Base-by-base conservation (phyloP, 2,888 invertebrate species). In the Vanessa cardui region DNA sequence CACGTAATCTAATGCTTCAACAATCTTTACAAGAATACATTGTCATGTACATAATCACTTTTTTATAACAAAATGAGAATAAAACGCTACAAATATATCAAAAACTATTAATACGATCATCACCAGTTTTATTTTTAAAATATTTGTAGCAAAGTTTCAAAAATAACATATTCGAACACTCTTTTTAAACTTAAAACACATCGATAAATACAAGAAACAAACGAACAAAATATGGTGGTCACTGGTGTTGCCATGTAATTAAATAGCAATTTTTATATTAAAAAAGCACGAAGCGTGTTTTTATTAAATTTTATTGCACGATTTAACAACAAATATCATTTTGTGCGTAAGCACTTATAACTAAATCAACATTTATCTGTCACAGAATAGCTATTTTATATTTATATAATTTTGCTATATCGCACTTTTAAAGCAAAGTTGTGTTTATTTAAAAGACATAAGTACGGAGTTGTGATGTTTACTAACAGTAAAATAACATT, bases 1-100 rank as follows among this genome's bases (percentile, higher is more conserved):
- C 86, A 86, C 59, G 61, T 68, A 85, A 86, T 80, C 69, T 78
- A 69, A 82, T 84, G 84, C 84, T 82, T 84, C 83, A 89, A 88
- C 86, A 88, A 83, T 78, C 80, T 83, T 79, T 78, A 83, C 72
- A 79, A 78, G 58, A 79, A 78, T 80, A 83, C 75, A 71, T 72
- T 87, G 86, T 88, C 83, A 84, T 87, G 83, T 83, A 68, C 66
- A 66, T 64, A 52, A 67, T 67, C 39, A 66, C 66, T 66, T 1
- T 58, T 69, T 62, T 61, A 52, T 54, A 69, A 63, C 16, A 66
- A 61, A 56, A 68, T 54, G 39, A 31, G 45, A 39, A 60, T 20
- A 45, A 56, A 39, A 18, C 56, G 68, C 54, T 65, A 64, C 56
- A 64, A 65, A 67, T 64, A 70, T 62, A 61, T 62, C 18, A 21